phyloP scores from a whole-genome alignment of 2,888 invertebrate genomes.

The Noctua janthe region DNA sequence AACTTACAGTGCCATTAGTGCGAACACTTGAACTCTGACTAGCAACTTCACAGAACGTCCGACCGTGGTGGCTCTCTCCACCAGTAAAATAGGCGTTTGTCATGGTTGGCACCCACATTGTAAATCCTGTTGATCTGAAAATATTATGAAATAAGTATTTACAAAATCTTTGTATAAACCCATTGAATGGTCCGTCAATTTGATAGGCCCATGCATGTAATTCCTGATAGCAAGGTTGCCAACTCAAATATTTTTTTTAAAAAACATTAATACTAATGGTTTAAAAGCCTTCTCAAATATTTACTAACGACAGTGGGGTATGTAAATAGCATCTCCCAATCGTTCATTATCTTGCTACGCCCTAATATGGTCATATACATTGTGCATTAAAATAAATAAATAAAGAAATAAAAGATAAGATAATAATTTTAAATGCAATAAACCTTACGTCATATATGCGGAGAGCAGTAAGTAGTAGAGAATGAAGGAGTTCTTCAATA shows the following conservation, averaged over 20 bases:
- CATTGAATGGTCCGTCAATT: too few relatives aligned
- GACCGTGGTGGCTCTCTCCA: conserved; percentile 71
- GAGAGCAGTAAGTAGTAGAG: conserved; percentile 82
- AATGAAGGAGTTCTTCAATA: conserved; percentile 80
- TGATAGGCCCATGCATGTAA: not conserved
- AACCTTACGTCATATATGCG: conserved; percentile 85
- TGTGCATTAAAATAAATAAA: too few relatives aligned
- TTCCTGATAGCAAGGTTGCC: not conserved
- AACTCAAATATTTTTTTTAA: not conserved
- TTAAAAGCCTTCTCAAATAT: not conserved
- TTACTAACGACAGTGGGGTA: not conserved
- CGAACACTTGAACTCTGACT: conserved; percentile 75
- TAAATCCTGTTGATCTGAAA: conserved; percentile 82
- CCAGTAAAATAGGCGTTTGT: conserved; percentile 59
- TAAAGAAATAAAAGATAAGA: not conserved
- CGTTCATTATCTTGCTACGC: not conserved
- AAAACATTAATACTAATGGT: not conserved
- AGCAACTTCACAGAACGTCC: conserved; percentile 83
- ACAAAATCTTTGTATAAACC: not conserved
- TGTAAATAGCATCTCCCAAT: conserved; percentile 1
- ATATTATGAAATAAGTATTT: not conserved
- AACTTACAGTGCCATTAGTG: conserved; percentile 70
- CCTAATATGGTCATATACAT: too few relatives aligned
- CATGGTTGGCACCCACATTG: conserved; percentile 59
- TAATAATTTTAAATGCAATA: not conserved